These are phyloP conservation scores for Epinephelus lanceolatus DNA, from an alignment of 2,113 vertebrate genomes.

Conservation along the genomic window DNA sequence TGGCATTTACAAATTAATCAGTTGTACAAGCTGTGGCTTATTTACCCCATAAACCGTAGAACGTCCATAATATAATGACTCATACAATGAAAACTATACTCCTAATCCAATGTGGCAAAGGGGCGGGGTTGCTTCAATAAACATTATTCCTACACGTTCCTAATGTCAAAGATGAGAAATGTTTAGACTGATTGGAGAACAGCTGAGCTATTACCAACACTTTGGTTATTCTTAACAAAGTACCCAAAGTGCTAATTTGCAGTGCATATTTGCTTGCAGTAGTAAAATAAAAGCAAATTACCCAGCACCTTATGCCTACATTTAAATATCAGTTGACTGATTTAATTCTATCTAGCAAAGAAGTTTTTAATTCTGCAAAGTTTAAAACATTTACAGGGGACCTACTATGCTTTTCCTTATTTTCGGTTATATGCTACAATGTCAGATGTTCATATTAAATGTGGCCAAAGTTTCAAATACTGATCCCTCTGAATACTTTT, in stretches of 20 bases:
- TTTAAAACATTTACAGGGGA: not conserved
- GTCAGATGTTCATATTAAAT: no score
- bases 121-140: not conserved
- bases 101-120: not conserved
- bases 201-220: not conserved
- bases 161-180: not conserved
- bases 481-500: no score
- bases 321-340: not conserved
- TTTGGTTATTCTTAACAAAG: not conserved
- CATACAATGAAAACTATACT: not conserved
- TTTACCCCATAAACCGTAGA: not conserved
- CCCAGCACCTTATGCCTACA: not conserved
- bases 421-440: no score
- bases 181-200: not conserved
- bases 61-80: not conserved
- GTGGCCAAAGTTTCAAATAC: no score
- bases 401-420: no score
- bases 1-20: not conserved
- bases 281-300: not conserved
- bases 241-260: not conserved
- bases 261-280: not conserved
- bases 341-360: not conserved
- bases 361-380: not conserved
- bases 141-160: not conserved
- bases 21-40: not conserved